Evolutionary conservation across 2,888 invertebrate genomes (phyloP), one percentile per base, ranked within the genome.

Genomic region (Podabrus alpinus): DNA sequence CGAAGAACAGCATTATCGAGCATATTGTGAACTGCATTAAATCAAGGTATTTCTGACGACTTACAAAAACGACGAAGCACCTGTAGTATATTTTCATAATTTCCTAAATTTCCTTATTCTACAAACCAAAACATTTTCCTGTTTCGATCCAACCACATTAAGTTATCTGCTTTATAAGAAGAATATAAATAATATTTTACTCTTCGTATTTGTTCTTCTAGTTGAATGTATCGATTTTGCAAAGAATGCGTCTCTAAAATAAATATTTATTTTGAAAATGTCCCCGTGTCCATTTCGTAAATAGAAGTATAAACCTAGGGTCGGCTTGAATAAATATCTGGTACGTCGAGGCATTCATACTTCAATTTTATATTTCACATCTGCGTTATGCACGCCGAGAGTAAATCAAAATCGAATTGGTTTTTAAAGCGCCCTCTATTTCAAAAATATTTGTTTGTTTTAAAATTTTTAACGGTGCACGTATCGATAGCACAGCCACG

Each of bases 221-320:
- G 21, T 21, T 64, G 59, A 60, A 16, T 29, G 60, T 76, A 76
- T 76, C 76, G 76, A 76, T 76, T 76, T 71, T 76, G 73, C 74
- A 68, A 61, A 72, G 76, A 74, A 76, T 76, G 71, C 25, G 62
- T 66, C 61, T 72, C 70, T 74, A 83, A 83, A 85, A 83, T 83
- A 86, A 87, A 87, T 87, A 86, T 87, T 87, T 86, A 85, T 86
- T 85, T 84, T 86, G 84, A 84, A 86, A 86, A 86, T 85, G 86
- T 84, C 85, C 85, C 84, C 80, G 83, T 85, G 85, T 86, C 86
- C 86, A 83, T 85, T 84, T 85, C 82, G 82, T 83, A 83, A 82
- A 84, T 82, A 81, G 80, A 80, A 83, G 82, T 79, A 81, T 79
- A 82, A 82, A 83, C 81, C 79, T 80, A 80, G 84, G 85, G 82